phyloP scores from a whole-genome alignment of 2,888 invertebrate species.

The Tinea semifulvella region DNA sequence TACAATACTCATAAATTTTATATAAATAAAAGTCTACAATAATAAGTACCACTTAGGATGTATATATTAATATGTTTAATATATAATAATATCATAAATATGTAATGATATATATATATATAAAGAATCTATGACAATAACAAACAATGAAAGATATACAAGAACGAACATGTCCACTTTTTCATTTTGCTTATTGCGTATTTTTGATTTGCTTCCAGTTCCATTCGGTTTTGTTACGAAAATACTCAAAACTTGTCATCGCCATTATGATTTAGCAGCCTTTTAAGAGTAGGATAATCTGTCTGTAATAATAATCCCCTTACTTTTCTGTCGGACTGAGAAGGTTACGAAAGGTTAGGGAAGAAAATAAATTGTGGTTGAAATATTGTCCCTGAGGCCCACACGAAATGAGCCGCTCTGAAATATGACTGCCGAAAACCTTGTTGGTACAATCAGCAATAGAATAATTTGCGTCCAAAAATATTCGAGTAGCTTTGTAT shows the following conservation, averaged over 20 bases:
- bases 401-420: slow-evolving; percentile 37
- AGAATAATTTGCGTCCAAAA: slow-evolving; percentile 17
- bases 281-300: slow-evolving; percentile 4
- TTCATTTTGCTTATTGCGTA: too few relatives aligned
- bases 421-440: slow-evolving; percentile 34
- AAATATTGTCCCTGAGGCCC: slow-evolving; percentile 43
- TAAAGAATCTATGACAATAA: too few relatives aligned
- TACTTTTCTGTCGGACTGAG: slow-evolving; percentile 8
- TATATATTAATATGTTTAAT: too few relatives aligned
- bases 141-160: too few relatives aligned
- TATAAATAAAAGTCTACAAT: too few relatives aligned
- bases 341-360: slow-evolving; percentile 38
- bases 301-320: slow-evolving; percentile 10
- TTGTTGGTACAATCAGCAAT: slow-evolving; percentile 25
- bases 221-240: neutral
- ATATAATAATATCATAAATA: too few relatives aligned
- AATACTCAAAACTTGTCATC: neutral
- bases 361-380: slow-evolving; percentile 49
- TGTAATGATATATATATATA: too few relatives aligned
- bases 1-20: too few relatives aligned
- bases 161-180: too few relatives aligned
- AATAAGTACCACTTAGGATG: too few relatives aligned
- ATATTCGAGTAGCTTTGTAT: slow-evolving; percentile 4
- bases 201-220: too few relatives aligned
- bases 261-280: neutral